Evolutionary conservation across 1,140 invertebrate genomes (phyloP), one percentile per base, ranked within the genome.

Genomic region (Stegodyphus mimosarum): DNA sequence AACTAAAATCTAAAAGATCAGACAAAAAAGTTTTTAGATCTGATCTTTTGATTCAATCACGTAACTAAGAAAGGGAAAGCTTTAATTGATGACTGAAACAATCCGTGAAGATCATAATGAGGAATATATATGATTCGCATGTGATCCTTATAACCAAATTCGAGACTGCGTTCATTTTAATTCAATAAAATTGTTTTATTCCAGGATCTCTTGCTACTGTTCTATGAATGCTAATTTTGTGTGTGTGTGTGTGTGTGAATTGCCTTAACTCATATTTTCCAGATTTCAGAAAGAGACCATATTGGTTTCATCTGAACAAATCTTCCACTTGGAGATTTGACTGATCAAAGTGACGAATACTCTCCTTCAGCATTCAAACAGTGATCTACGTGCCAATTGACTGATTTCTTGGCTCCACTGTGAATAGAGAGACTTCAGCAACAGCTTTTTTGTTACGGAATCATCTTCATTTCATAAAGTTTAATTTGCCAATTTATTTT

Each of bases 231-330:
- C 33, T 33, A 33, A 33, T 33, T 33, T 33, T 33, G 33, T 33
- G 33, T 33, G 33, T 33, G 33, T 33, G 33, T 33, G 33, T 33
- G 33, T 33, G 33, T 33, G 33, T 33, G 33, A 33, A 33, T 64
- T 80, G 48, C 52, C 78, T 80, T 80, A 60, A 80, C 78, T 13
- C n/a, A 33, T 6, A 9, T 52, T 81, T 73, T 69, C 9, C 70
- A 81, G 79, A 81, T 81, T 81, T 81, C 79, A 81, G 79, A 81
- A 50, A 81, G 70, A 81, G 70, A 64, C 78, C 66, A 80, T 80
- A 71, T 71, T 80, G 78, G 78, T 80, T 80, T 80, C 78, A 51
- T 73, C 70, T 73, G 79, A 73, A 81, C 55, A 81, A 81, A 81
- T 81, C 79, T 81, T 81, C 64, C 9, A 7, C 67, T 15, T 66